phyloP scores from a whole-genome alignment of 2,888 invertebrate species.

The Neuroscelio doddi region DNA sequence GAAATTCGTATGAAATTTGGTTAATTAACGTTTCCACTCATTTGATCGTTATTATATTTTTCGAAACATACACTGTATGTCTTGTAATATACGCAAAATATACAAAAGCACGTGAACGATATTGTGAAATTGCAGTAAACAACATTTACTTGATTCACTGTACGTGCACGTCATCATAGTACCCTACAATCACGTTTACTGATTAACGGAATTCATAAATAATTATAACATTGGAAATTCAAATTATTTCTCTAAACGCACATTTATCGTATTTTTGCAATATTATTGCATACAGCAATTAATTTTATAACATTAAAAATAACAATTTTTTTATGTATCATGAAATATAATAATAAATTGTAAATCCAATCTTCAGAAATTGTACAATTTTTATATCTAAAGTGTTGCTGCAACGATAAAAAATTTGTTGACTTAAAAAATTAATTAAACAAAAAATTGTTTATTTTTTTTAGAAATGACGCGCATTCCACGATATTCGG shows the following conservation, averaged over 20 bases:
- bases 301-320: no score
- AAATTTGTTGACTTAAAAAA: no score
- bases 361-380: no score
- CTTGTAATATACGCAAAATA: background rate
- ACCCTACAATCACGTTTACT: conserved; percentile 1
- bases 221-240: background rate
- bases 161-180: background rate
- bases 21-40: no score
- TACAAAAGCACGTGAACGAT: conserved; percentile 1
- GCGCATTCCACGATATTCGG: conserved; percentile 44
- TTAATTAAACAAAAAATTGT: no score
- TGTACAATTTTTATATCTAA: no score
- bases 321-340: no score
- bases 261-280: conserved; percentile 12
- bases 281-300: conserved; percentile 13
- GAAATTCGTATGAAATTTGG: no score
- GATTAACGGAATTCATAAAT: conserved; percentile 9
- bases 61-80: no score
- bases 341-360: no score
- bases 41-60: no score
- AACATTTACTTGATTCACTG: background rate
- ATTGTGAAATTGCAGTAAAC: conserved; percentile 4
- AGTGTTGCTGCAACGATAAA: no score
- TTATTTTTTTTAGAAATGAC: conserved; percentile 55
- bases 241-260: background rate